Base-by-base conservation (phyloP, 2,797 vertebrate genomes). In the Sebastes cheni region DNA sequence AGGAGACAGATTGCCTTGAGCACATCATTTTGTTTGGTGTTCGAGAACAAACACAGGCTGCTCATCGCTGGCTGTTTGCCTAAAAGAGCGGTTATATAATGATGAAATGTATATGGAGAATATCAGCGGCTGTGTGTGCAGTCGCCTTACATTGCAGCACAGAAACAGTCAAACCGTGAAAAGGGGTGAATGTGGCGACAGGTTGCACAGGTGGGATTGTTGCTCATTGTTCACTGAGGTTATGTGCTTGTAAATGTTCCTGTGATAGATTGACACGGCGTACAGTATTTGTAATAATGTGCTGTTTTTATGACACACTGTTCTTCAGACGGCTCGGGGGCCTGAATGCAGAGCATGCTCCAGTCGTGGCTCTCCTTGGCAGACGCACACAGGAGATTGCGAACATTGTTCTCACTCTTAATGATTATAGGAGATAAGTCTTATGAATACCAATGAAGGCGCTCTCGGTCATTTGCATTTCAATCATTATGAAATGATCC, bases 401-500 rank as follows among this genome's bases (percentile, higher is more conserved):
- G 71, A 86, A 87, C 90, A 88, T 82, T 85, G 76, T 86, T 83
- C 85, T 80, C 86, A 46, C 83, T 84, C 77, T 81, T 84, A 87
- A 90, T 88, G 91, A 94, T 92, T 81, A 85, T 67, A 52, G 52
- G 64, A 64, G 87, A 93, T 93, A 88, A 86, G 82, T 81, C 77
- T 74, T 72, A 50, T 84, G 90, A 92, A 94, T 95, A 86, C 89
- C 87, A 94, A 94, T 93, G 90, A 94, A 88, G 90, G 75, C 5
- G 10, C 52, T 25, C 52, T 6, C 77, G 77, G 89, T 88, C 85
- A 92, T 95, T 93, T 93, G 93, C 91, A 94, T 95, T 93, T 94
- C 89, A 93, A 93, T 95, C 89, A 93, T 87, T 71, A 74, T 79
- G 70, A 90, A 93, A 90, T 39, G 79, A 92, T 91, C 83, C 91